A percentile compares a stretch with the other conserved stretches of the same genome.
Conservation (phyloP, 1,140 invertebrate species). For the Leguminivora glycinivorella region DNA sequence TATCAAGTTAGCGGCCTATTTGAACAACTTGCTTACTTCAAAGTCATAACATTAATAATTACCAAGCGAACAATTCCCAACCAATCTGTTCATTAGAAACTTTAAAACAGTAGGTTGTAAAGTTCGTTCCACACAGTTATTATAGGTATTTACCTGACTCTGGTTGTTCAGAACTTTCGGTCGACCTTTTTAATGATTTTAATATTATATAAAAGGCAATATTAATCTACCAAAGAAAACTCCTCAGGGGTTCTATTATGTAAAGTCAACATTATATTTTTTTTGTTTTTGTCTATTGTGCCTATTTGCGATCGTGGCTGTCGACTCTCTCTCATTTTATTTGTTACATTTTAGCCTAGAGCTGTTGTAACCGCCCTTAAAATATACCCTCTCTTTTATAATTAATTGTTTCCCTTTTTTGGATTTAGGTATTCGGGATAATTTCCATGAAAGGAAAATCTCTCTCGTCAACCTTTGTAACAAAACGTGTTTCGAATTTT, state of each 20-base stretch:
- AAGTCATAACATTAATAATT: slow-evolving; percentile 9
- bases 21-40: not conserved
- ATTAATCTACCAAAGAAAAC: not conserved
- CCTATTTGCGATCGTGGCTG: not conserved
- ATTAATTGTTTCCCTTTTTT: no score
- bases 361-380: not conserved
- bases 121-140: slow-evolving; percentile 20
- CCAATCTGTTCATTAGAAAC: slow-evolving; percentile 14
- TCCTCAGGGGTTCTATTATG: not conserved
- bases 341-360: not conserved
- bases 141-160: slow-evolving; percentile 17
- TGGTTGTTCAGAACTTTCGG: slow-evolving; percentile 23
- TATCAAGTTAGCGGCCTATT: slow-evolving; percentile 12
- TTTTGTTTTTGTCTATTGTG: slow-evolving; percentile 6
- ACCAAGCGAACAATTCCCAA: slow-evolving; percentile 3
- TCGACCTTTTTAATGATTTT: slow-evolving; percentile 4
- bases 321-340: not conserved
- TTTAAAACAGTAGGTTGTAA: slow-evolving; percentile 10
- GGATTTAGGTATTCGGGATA: not conserved
- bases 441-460: not conserved
- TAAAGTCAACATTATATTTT: slow-evolving; percentile 4
- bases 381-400: not conserved
- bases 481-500: not conserved
- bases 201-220: slow-evolving; percentile 13
- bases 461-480: no score